These are phyloP conservation scores for Odontesthes bonariensis DNA, from an alignment of 2,113 vertebrate species.

Conservation along the genomic window DNA sequence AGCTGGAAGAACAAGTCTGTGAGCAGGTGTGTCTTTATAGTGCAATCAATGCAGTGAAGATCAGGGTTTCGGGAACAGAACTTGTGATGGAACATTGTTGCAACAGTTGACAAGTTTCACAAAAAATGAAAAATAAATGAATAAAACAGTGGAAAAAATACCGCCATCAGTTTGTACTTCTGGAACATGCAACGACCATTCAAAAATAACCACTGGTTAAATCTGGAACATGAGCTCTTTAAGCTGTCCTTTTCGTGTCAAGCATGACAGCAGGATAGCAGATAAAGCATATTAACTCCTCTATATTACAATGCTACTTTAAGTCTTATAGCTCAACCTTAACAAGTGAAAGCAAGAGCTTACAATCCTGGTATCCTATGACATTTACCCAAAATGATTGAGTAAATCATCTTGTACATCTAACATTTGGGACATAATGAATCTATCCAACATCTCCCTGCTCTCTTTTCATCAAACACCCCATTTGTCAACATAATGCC, in stretches of 20 bases:
- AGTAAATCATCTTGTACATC: no score
- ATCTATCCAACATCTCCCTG: not conserved
- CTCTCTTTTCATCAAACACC: conserved; percentile 21
- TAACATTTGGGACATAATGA: no score
- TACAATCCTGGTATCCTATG: not conserved
- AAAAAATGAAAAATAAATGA: no score
- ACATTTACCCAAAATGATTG: no score
- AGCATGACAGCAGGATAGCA: no score
- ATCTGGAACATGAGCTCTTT: not conserved
- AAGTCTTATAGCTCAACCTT: not conserved
- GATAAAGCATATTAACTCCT: no score
- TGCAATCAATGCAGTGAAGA: not conserved
- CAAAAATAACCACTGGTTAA: not conserved
- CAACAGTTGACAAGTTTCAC: not conserved
- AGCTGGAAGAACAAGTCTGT: not conserved
- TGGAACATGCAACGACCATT: not conserved
- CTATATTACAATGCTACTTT: no score
- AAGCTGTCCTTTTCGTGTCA: not conserved
- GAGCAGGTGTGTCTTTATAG: not conserved
- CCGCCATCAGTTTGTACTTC: not conserved
- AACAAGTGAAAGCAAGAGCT: not conserved
- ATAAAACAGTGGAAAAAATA: not conserved
- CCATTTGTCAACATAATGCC: conserved; percentile 21
- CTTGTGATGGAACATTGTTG: not conserved
- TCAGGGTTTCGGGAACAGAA: no score